Conservation (phyloP, 1,140 invertebrate species). For the Capitella teleta region DNA sequence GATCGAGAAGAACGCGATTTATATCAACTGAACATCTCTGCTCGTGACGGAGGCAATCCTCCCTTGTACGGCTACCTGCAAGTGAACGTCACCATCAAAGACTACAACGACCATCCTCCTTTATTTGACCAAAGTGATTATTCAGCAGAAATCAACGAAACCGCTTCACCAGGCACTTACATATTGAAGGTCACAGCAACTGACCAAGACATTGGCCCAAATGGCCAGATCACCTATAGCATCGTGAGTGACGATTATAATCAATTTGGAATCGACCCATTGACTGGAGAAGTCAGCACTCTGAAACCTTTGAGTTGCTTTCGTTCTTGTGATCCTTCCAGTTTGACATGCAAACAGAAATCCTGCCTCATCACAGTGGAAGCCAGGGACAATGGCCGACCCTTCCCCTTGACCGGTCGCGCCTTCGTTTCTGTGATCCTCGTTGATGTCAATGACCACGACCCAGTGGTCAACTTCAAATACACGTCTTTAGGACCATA, state of each 20-base stretch:
- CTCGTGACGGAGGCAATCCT: conserved; percentile 60
- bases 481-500: conserved; percentile 62
- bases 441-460: conserved; percentile 82
- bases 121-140: conserved; percentile 62
- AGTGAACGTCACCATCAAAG: conserved; percentile 45
- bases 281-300: conserved; percentile 68
- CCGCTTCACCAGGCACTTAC: conserved; percentile 56
- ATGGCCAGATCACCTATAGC: conserved; percentile 79
- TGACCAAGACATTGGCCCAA: conserved; percentile 79
- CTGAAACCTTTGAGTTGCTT: conserved; percentile 7
- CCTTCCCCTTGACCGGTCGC: conserved; percentile 74
- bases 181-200: conserved; percentile 79
- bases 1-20: conserved; percentile 67
- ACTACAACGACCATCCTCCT: conserved; percentile 81
- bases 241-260: conserved; percentile 63
- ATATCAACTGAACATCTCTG: conserved; percentile 71
- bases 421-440: conserved; percentile 91
- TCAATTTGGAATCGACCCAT: conserved; percentile 77
- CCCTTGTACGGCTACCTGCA: conserved; percentile 58
- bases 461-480: conserved; percentile 78
- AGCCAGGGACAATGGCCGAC: conserved; percentile 73
- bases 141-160: conserved; percentile 11
- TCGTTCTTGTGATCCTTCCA: conserved; percentile 28
- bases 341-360: conserved; percentile 59
- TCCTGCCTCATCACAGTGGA: conserved; percentile 84